Base-by-base conservation (phyloP, 2,113 vertebrate species). In the Trichechus manatus region DNA sequence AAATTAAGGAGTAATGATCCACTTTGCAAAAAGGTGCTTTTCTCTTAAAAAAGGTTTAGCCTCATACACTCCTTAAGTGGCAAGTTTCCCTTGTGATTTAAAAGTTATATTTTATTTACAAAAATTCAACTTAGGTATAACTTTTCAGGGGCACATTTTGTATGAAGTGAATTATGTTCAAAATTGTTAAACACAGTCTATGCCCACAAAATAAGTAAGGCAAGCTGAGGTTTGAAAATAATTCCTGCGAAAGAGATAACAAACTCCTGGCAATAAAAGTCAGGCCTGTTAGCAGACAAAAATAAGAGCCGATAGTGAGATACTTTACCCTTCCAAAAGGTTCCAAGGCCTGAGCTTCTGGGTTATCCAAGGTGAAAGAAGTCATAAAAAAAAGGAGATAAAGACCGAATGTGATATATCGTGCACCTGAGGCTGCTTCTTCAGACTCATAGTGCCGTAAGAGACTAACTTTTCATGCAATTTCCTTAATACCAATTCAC, bases 331-430 rank as follows among this genome's bases (percentile, higher is more conserved):
- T 95, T 94, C 85, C 56, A 70, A 92, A 90, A 92, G 72, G 72
- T 87, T 94, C 85, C 82, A 92, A 94, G 74, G 42, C 78, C 50
- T 80, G 36, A 96, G 78, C 92, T 72, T 92, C 88, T 95, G 84
- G 90, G 95, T 97, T 96, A 92, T 91, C 90, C 97, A 97, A 97
- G 98, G 97, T 96, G 92, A 98, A 97, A 97, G 80, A 97, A 96
- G 61, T 94, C 95, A 90, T 88, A 87, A 93, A 75, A 95, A 97
- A 53, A 80, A 23, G 20, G 84, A 64, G 87, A 95, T 75, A 92
- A 93, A 95, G 81, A 50, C 84, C 93, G 80, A 87, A 56, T 89
- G n/a, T 96, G 87, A 97, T 97, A 75, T 85, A 97, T 91, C 94
- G 92, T 97, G 90, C 85, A 95, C 85, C 85, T 68, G 79, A 87